phyloP scores from a whole-genome alignment of 2,113 vertebrate species.

The Peromyscus leucopus region DNA sequence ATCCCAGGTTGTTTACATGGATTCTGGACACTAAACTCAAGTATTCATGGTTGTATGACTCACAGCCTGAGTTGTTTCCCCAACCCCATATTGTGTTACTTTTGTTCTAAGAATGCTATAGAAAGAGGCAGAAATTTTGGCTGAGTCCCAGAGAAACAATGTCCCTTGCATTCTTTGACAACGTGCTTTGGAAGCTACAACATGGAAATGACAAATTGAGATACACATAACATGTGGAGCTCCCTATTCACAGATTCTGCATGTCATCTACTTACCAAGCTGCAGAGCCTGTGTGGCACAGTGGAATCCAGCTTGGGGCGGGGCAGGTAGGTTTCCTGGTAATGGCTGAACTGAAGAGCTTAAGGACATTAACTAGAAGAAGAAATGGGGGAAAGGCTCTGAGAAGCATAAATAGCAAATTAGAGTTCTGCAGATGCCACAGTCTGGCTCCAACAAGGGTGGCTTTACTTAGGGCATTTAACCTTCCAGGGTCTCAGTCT shows the following conservation, averaged over 20 bases:
- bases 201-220: not conserved
- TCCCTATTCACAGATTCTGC: not conserved
- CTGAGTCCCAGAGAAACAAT: not conserved
- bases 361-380: not conserved
- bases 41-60: not conserved
- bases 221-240: not conserved
- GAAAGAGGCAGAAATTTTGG: not conserved
- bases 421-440: not conserved
- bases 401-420: not conserved
- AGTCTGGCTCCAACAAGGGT: not conserved
- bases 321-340: conserved; percentile 5
- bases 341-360: not conserved
- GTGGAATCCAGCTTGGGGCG: not conserved
- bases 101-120: not conserved
- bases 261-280: fast-evolving
- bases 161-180: not conserved
- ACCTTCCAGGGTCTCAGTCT: not conserved
- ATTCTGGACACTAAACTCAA: not conserved
- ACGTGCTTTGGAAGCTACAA: not conserved
- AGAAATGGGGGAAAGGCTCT: not conserved
- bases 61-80: not conserved
- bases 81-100: conserved; percentile 26
- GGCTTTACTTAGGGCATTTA: not conserved
- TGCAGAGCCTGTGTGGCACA: not conserved
- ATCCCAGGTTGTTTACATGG: not conserved